phyloP scores from a whole-genome alignment of 2,797 vertebrate genomes.

The Hozukius guyotensis region DNA sequence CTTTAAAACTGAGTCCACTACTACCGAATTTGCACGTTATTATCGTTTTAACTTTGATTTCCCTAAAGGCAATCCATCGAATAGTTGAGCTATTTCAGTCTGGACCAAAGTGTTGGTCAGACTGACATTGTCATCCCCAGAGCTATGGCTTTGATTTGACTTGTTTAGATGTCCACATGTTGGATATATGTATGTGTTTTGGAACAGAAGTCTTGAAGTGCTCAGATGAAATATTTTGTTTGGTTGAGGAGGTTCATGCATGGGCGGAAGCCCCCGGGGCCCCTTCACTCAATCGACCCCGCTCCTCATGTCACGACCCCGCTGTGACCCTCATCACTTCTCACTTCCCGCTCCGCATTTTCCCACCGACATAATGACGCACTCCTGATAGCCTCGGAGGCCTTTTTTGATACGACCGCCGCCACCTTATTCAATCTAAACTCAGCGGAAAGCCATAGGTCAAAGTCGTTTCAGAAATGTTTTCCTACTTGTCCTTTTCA shows the following conservation, averaged over 20 bases:
- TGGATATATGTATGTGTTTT: conserved; percentile 46
- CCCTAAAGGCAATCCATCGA: neutral
- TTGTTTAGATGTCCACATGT: conserved; percentile 20
- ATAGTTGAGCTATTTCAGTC: neutral
- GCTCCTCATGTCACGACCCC: conserved; percentile 54
- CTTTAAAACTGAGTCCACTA: too few relatives aligned
- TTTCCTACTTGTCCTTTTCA: conserved; percentile 42
- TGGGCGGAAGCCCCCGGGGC: conserved; percentile 32
- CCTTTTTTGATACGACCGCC: conserved; percentile 29
- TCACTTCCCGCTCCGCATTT: conserved; percentile 63
- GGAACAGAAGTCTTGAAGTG: conserved; percentile 26
- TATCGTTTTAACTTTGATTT: too few relatives aligned
- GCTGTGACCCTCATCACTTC: conserved; percentile 64
- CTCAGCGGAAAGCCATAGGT: conserved; percentile 41
- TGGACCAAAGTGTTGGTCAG: neutral
- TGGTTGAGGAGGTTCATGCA: conserved; percentile 32
- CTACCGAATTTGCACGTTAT: too few relatives aligned
- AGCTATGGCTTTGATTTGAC: neutral
- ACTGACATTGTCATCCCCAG: neutral
- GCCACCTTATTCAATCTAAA: conserved; percentile 55
- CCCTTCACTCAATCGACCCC: conserved; percentile 35
- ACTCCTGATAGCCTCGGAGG: conserved; percentile 33
- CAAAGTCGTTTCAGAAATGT: conserved; percentile 39
- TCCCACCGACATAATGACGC: conserved; percentile 62
- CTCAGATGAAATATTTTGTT: conserved; percentile 54